These are phyloP conservation scores for Mantis religiosa DNA, from an alignment of 2,888 invertebrate species.

Conservation along the genomic window DNA sequence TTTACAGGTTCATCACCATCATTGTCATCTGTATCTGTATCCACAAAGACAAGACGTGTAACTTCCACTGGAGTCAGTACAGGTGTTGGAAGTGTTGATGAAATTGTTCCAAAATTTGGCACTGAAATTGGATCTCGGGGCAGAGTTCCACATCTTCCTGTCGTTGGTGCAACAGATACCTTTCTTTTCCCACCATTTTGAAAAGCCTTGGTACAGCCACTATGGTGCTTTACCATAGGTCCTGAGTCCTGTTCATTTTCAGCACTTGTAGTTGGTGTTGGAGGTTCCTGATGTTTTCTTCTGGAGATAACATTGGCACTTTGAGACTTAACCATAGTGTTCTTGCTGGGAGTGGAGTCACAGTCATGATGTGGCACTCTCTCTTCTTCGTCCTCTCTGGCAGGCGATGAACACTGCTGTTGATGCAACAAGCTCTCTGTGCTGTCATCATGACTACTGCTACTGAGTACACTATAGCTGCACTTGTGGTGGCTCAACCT, in stretches of 20 bases:
- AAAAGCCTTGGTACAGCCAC: constrained; percentile 8
- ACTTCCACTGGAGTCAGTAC: constrained; percentile 65
- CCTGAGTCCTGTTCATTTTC: constrained; percentile 44
- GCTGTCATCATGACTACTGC: constrained; percentile 61
- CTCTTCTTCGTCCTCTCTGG: background rate
- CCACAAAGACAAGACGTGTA: constrained; percentile 63
- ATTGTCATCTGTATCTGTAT: constrained; percentile 59
- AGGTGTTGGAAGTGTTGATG: constrained; percentile 53
- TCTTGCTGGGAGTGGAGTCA: background rate
- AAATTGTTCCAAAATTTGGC: constrained; percentile 64
- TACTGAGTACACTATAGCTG: constrained; percentile 64
- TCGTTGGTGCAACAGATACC: constrained; percentile 31
- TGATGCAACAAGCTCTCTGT: constrained; percentile 53
- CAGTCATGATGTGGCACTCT: background rate
- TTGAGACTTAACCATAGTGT: constrained; percentile 46
- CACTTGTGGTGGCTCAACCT: constrained; percentile 60
- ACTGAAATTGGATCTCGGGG: constrained; percentile 68
- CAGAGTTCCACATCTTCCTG: constrained; percentile 39
- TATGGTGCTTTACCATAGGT: constrained; percentile 37
- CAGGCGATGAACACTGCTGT: background rate
- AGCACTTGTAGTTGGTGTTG: constrained; percentile 55
- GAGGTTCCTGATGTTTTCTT: constrained; percentile 35
- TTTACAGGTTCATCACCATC: constrained; percentile 35
- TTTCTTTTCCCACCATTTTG: background rate
- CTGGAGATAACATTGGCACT: constrained; percentile 46